Conservation (phyloP, 37 sponge, comb jelly and placozoan genomes). For the Amphimedon queenslandica region DNA sequence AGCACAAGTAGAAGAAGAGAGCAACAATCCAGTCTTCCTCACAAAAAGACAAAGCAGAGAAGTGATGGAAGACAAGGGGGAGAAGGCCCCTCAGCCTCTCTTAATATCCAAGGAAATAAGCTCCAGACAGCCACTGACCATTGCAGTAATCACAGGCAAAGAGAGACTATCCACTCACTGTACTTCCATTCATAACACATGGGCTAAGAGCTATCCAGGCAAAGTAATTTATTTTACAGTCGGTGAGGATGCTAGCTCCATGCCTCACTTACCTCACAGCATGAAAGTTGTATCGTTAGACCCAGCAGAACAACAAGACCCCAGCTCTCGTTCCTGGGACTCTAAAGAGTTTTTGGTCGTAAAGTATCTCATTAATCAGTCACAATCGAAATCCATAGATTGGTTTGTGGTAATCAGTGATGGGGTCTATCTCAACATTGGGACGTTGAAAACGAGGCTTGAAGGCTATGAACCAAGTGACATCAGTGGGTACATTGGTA, state of each 20-base stretch:
- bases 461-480: conserved; percentile 15
- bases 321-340: conserved; percentile 31
- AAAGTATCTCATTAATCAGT: conserved; percentile 30
- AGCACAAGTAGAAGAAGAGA: neutral
- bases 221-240: conserved; percentile 35
- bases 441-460: conserved; percentile 12
- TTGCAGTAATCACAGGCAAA: conserved; percentile 33
- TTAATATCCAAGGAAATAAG: conserved; percentile 33
- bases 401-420: conserved; percentile 55
- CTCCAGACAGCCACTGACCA: conserved; percentile 8
- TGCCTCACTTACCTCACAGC: conserved; percentile 38
- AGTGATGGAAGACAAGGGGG: conserved; percentile 5
- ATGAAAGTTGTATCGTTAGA: conserved; percentile 53
- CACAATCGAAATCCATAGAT: conserved; percentile 16
- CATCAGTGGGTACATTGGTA: conserved; percentile 31
- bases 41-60: conserved; percentile 36
- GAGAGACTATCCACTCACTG: conserved; percentile 30
- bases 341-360: conserved; percentile 28
- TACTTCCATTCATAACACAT: conserved; percentile 47
- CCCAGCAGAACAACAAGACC: conserved; percentile 36
- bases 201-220: conserved; percentile 14
- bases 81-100: conserved; percentile 1
- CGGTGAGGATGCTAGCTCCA: conserved; percentile 14
- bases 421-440: conserved; percentile 22
- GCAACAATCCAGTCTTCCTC: neutral